Evolutionary conservation across 2,113 vertebrate genomes (phyloP).

Genomic region (Poicephalus meyeri): DNA sequence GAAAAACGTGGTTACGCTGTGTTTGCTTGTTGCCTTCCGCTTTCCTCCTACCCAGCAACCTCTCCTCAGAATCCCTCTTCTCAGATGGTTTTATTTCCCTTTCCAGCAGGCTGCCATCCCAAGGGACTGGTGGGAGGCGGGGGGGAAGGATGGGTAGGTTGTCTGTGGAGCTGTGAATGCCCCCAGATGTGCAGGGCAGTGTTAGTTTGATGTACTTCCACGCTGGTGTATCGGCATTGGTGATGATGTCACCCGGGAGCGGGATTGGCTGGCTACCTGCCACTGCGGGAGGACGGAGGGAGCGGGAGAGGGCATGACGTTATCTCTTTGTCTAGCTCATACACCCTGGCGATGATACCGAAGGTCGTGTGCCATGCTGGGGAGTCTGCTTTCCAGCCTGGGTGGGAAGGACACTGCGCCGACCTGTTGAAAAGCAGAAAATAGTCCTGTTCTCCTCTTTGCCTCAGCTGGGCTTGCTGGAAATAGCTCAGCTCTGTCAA

Average conservation of each 20-base stretch:
- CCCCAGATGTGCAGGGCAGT: background rate
- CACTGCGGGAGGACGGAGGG: background rate
- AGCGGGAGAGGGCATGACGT: slow-evolving; percentile 42
- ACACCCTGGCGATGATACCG: background rate
- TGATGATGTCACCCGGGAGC: slow-evolving; percentile 25
- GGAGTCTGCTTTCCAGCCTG: background rate
- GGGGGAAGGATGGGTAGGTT: background rate
- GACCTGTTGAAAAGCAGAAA: background rate
- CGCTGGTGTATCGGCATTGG: background rate
- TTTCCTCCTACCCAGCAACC: background rate
- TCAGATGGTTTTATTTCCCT: background rate
- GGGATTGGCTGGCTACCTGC: slow-evolving; percentile 58
- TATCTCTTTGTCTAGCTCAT: slow-evolving; percentile 54
- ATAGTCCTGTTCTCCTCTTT: background rate
- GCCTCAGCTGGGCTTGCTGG: background rate
- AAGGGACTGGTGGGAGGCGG: background rate
- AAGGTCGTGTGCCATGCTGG: background rate
- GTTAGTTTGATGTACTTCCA: slow-evolving; percentile 1
- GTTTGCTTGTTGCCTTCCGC: background rate
- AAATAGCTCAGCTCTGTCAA: background rate
- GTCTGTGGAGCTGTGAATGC: background rate
- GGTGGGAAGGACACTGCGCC: background rate
- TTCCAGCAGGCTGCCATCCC: background rate
- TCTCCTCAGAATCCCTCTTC: background rate
- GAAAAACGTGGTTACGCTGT: background rate